Percentiles rank a stretch among this genome's conserved stretches.
phyloP scores from a whole-genome alignment of 2,113 vertebrate species.

The Nothocercus nigrocapillus region DNA sequence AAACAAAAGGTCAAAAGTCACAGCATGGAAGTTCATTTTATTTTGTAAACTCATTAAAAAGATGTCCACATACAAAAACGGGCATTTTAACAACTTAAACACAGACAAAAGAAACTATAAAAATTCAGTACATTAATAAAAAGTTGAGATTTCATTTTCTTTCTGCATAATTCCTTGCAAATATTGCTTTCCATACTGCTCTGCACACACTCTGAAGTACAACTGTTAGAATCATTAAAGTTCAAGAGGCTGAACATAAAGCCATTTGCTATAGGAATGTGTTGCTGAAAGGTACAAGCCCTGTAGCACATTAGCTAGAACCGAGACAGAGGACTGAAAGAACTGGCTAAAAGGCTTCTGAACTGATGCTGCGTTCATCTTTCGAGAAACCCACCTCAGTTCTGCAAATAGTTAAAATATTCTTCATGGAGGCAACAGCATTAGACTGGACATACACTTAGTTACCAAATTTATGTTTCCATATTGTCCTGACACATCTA shows the following conservation, averaged over 20 bases:
- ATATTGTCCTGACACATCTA: neutral
- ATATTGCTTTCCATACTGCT: neutral
- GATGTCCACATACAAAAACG: conserved; percentile 32
- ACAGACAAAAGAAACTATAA: conserved; percentile 40
- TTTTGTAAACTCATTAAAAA: conserved; percentile 73
- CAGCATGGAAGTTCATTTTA: conserved; percentile 26
- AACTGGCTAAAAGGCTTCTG: conserved; percentile 15
- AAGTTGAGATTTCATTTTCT: conserved; percentile 21
- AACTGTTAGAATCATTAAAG: conserved; percentile 1
- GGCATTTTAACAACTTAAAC: neutral
- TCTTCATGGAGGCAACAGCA: neutral
- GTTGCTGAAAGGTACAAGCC: conserved; percentile 41
- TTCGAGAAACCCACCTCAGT: neutral
- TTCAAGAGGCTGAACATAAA: conserved; percentile 8
- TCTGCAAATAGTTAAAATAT: neutral
- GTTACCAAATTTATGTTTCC: neutral
- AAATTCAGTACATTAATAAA: conserved; percentile 11
- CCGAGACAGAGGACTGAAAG: neutral
- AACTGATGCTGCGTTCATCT: neutral
- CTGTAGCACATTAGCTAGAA: conserved; percentile 12
- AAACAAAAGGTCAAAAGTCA: conserved; percentile 41
- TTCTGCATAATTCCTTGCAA: neutral
- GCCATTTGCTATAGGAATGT: conserved; percentile 54
- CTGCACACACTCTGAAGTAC: neutral
- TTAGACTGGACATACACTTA: neutral